Percentiles rank a stretch among this genome's conserved stretches.
phyloP scores from a whole-genome alignment of 2,113 vertebrate genomes.

The Bungarus multicinctus region DNA sequence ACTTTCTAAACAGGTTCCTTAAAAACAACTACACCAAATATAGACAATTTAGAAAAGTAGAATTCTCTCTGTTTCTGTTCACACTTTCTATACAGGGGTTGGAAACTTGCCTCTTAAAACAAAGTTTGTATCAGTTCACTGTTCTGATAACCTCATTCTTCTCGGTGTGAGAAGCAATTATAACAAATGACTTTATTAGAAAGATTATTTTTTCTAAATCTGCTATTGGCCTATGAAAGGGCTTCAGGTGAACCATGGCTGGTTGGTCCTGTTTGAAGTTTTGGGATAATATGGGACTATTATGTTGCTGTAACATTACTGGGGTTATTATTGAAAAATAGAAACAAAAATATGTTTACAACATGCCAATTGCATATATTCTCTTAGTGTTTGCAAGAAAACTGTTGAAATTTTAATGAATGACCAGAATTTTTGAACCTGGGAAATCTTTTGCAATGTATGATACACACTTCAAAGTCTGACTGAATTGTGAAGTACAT shows the following conservation, averaged over 20 bases:
- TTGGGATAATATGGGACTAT: background rate
- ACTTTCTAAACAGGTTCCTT: background rate
- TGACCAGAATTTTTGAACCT: background rate
- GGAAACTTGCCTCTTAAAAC: background rate
- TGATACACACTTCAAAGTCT: background rate
- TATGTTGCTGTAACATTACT: background rate
- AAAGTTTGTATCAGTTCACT: background rate
- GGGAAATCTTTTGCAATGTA: background rate
- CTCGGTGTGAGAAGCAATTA: background rate
- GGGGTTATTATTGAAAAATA: background rate
- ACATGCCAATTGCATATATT: background rate
- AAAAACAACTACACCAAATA: background rate
- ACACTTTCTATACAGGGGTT: background rate
- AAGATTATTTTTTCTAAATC: background rate
- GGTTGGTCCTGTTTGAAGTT: background rate
- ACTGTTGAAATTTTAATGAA: background rate
- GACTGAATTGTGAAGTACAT: background rate
- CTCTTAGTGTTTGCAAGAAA: background rate
- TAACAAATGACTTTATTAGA: background rate
- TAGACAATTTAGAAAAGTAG: background rate
- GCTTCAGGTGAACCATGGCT: background rate
- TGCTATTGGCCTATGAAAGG: background rate
- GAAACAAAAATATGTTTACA: background rate
- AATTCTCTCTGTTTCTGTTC: background rate
- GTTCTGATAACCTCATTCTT: background rate